Base-by-base conservation (phyloP, 1,140 invertebrate genomes). In the Nymphalis io region DNA sequence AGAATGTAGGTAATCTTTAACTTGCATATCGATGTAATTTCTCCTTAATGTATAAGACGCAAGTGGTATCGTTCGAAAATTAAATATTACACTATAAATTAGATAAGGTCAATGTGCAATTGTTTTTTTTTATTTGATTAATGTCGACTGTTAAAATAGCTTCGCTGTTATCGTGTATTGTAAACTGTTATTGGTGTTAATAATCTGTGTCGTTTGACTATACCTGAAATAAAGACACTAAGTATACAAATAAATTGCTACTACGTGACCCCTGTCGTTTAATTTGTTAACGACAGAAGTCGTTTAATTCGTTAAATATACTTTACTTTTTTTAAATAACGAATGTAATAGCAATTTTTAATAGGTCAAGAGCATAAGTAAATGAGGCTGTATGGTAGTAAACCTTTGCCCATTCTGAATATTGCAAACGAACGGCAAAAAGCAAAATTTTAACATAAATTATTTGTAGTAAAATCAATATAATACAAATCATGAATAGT, bases 91-190 rank as follows among this genome's bases (percentile, higher is more conserved):
- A 46, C 44, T 40, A 4, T n/a, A 16, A 60, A 57, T 27, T 60
- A 44, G 40, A 6, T 60, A 60, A 60, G 39, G n/a, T 39, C 11
- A 44, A 51, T 62, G 60, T 62, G 44, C 60, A 62, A 38, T 61
- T 18, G 2, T 20, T 51, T 15, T 51, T n/a, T 38, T 58, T 33
- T 12, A 58, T 11, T 21, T 58, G 3, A 27, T 33, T 15, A 38
- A 57, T 58, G 27, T 58, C 27, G 13, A 15, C 55, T 38, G 55
- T 58, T 33, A 10, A 58, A 38, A 33, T 55, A 33, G 46, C 46
- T 51, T 51, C 46, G 46, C 46, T 51, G n/a, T 20, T 51, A 20
- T 20, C 20, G 46, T 51, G 12, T 51, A 20, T 20, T 51, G 8
- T n/a, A 46, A 51, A 51, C 46, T 51, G 44, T 48, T 51, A 1